Conservation (phyloP, 1,140 invertebrate species). For the Gonatopus flavifemur region DNA sequence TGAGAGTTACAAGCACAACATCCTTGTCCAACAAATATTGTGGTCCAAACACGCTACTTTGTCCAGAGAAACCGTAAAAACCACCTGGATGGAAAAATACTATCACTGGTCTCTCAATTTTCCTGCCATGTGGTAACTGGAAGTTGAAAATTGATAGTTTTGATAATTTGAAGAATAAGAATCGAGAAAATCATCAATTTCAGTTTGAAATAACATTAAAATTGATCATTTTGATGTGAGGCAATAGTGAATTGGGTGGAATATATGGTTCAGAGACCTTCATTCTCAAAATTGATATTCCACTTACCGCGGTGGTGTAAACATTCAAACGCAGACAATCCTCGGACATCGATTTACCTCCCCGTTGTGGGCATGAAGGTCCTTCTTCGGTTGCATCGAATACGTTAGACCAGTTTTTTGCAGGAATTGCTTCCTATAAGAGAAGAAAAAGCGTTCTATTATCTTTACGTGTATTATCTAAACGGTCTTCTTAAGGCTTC, state of each 20-base stretch:
- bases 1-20: constrained; percentile 68
- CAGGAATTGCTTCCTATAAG: constrained; percentile 14
- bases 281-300: too few relatives aligned
- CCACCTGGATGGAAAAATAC: constrained; percentile 59
- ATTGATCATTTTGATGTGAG: background rate
- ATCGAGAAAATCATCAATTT: too few relatives aligned
- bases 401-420: constrained; percentile 6
- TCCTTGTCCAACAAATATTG: constrained; percentile 66
- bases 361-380: constrained; percentile 27
- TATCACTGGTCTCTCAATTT: constrained; percentile 44
- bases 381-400: constrained; percentile 34
- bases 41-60: constrained; percentile 59
- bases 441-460: too few relatives aligned
- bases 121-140: constrained; percentile 19
- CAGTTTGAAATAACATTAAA: too few relatives aligned
- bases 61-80: constrained; percentile 56
- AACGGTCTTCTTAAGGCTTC: too few relatives aligned
- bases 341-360: constrained; percentile 46
- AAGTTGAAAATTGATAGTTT: too few relatives aligned
- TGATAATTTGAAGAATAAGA: too few relatives aligned
- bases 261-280: too few relatives aligned
- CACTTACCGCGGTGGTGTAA: constrained; percentile 64
- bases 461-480: too few relatives aligned
- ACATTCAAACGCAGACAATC: constrained; percentile 81
- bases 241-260: too few relatives aligned